Evolutionary conservation across 2,797 vertebrate genomes (phyloP), one percentile per base, ranked within the genome.

Genomic region (Spinus pinus): DNA sequence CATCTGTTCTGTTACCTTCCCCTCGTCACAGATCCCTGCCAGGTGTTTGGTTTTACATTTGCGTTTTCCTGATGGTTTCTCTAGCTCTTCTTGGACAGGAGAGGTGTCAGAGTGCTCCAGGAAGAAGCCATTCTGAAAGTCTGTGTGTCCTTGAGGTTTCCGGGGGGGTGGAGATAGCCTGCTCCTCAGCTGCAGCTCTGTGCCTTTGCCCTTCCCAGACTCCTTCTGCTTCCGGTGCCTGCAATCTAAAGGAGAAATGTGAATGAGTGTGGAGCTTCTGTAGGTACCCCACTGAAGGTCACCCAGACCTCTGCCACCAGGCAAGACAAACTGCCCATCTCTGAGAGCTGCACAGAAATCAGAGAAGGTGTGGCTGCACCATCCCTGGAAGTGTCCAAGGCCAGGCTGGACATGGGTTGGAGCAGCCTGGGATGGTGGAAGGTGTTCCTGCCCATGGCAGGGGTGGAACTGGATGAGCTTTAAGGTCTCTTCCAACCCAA

Each of bases 41-140:
- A 99, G 95, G 96, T 99, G 99, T 94, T 99, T 99, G 97, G 99
- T 99, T 98, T 99, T 99, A 97, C 99, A 99, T 97, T 99, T 99
- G 94, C 99, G 98, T 96, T 99, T 99, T 96, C 99, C 99, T 58
- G 99, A 98, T 72, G 99, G 99, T 94, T 99, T 99, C 96, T 99
- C 98, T 28, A 94, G 97, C 92, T 97, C 96, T 92, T 99, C 98
- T 30, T 98, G 97, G 72, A 96, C 97, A 2, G 97, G 92, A 83
- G 98, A 97, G 51, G 97, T 97, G 53, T 97, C 91, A 0, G 98
- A 98, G 88, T 97, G 97, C 85, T 98, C 98, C 88, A 98, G 90
- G 72, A 97, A 97, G 86, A 98, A 98, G 87, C 98, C 97, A 66
- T 98, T 98, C 73, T 95, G 97, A 85, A 97, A 97, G 93, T 97